Evolutionary conservation across 2,888 invertebrate species (phyloP).

Genomic region (Leptothorax acervorum): DNA sequence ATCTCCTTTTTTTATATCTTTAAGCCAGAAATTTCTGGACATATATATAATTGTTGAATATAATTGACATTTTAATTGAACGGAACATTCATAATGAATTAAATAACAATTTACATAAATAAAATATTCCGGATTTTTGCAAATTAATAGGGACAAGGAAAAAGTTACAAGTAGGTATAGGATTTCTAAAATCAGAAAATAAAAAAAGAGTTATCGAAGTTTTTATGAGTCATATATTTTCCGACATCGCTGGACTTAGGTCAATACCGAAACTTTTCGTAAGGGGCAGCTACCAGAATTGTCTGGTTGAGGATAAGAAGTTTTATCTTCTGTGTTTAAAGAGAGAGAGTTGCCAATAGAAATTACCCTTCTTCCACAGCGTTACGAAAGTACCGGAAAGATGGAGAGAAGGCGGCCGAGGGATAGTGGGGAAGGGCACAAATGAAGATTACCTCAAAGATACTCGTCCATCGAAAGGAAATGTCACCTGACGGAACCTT

Average conservation of each 20-base stretch:
- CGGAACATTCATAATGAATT: neutral
- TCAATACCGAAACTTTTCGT: conserved; percentile 61
- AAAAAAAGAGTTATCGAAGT: conserved; percentile 1
- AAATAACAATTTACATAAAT: conserved; percentile 5
- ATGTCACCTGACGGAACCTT: conserved; percentile 73
- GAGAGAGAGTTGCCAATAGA: conserved; percentile 5
- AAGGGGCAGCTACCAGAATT: conserved; percentile 49
- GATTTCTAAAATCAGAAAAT: conserved; percentile 4
- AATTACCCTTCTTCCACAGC: neutral
- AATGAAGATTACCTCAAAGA: conserved; percentile 50
- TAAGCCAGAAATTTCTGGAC: neutral
- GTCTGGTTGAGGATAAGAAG: conserved; percentile 23
- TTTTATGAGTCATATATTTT: conserved; percentile 10
- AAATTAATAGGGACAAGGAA: neutral
- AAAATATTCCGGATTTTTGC: neutral
- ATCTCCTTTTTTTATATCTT: neutral
- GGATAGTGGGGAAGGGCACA: conserved; percentile 34
- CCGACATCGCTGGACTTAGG: conserved; percentile 57
- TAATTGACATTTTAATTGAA: neutral
- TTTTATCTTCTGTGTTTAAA: conserved; percentile 23
- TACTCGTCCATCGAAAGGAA: conserved; percentile 41
- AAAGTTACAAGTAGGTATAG: neutral
- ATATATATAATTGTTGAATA: neutral
- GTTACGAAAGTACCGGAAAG: conserved; percentile 12
- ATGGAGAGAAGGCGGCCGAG: neutral